Percentiles rank a stretch among this genome's conserved stretches.
These are phyloP conservation scores for Hemistola chrysoprasaria DNA, from an alignment of 2,888 invertebrate genomes.

Conservation along the genomic window DNA sequence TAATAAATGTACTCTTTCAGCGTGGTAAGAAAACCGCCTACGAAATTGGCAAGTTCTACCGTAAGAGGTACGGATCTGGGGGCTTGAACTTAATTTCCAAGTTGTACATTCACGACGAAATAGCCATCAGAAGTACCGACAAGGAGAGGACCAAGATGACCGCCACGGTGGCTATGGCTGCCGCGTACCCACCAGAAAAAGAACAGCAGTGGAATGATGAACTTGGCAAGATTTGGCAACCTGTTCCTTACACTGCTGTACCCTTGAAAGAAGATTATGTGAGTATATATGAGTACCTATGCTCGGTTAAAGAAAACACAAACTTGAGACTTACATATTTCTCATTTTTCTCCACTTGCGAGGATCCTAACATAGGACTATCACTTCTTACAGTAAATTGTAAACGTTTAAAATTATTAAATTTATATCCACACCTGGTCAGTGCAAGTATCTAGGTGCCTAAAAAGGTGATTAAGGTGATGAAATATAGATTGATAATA, in stretches of 20 bases:
- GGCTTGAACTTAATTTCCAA: slow-evolving; percentile 53
- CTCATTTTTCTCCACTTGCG: too few relatives aligned
- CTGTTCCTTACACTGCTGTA: slow-evolving; percentile 62
- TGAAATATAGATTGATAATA: too few relatives aligned
- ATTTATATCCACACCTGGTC: too few relatives aligned
- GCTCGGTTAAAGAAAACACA: too few relatives aligned
- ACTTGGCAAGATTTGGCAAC: slow-evolving; percentile 69
- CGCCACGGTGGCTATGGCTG: slow-evolving; percentile 62
- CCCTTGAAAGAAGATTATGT: slow-evolving; percentile 67
- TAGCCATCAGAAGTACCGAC: slow-evolving; percentile 62
- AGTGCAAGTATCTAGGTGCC: too few relatives aligned
- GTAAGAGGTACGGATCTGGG: slow-evolving; percentile 54
- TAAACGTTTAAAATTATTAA: too few relatives aligned
- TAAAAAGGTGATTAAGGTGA: too few relatives aligned
- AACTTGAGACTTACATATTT: too few relatives aligned
- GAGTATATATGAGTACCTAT: slow-evolving; percentile 34
- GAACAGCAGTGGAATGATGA: slow-evolving; percentile 71
- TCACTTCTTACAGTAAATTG: too few relatives aligned
- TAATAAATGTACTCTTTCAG: slow-evolving; percentile 37
- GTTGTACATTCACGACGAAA: slow-evolving; percentile 56
- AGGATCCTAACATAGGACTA: too few relatives aligned
- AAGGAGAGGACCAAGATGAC: slow-evolving; percentile 76
- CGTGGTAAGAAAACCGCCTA: slow-evolving; percentile 58
- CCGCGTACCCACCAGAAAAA: slow-evolving; percentile 59
- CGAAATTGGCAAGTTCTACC: slow-evolving; percentile 62